A percentile compares a stretch with the other conserved stretches of the same genome.
These are phyloP conservation scores for Naja naja DNA, from an alignment of 2,113 vertebrate genomes.

Conservation along the genomic window DNA sequence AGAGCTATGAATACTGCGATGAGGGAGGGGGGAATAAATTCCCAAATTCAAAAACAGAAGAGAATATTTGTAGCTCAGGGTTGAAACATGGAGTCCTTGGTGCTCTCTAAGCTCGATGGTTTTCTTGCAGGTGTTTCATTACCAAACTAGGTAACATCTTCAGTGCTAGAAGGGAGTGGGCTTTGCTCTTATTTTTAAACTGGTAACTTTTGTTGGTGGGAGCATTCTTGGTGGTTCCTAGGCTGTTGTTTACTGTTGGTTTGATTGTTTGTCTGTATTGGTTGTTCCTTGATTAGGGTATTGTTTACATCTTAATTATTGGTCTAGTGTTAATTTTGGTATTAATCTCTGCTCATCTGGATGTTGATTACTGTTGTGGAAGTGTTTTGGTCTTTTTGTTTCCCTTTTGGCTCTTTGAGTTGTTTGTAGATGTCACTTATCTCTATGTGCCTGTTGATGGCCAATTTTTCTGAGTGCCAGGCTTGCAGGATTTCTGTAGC, in stretches of 20 bases:
- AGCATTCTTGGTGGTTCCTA: background rate
- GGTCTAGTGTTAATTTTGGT: background rate
- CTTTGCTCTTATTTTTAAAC: background rate
- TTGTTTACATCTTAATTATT: background rate
- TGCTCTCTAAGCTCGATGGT: background rate
- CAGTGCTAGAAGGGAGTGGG: background rate
- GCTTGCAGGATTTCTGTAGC: too few species aligned
- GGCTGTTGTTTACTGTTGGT: background rate
- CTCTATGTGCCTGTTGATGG: too few species aligned
- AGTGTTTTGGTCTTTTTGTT: too few species aligned
- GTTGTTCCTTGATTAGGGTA: background rate
- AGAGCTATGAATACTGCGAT: slow-evolving; percentile 1
- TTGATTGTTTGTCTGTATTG: background rate
- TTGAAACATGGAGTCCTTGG: background rate
- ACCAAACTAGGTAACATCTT: background rate
- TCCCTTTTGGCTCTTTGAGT: too few species aligned
- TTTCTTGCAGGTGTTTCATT: background rate
- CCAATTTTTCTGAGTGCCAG: too few species aligned
- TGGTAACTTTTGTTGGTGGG: background rate
- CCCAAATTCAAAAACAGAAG: background rate
- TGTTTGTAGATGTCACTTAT: too few species aligned
- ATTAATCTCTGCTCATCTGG: too few species aligned
- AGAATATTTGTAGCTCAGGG: background rate
- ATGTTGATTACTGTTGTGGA: too few species aligned
- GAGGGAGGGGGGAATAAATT: background rate